Evolutionary conservation across 2,113 vertebrate genomes (phyloP).

Genomic region (Neogobius melanostomus): DNA sequence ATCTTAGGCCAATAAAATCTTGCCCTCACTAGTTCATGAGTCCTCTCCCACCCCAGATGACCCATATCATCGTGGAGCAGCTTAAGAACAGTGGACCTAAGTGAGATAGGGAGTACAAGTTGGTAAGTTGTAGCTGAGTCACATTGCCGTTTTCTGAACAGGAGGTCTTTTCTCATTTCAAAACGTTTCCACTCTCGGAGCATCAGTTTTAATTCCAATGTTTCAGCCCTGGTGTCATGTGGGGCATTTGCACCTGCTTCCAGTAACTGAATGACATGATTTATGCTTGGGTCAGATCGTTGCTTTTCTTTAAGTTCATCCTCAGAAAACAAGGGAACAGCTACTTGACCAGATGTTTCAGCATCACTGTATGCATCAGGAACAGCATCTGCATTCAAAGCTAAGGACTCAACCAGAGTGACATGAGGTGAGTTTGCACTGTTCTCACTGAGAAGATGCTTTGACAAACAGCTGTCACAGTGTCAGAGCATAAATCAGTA

Average conservation of each 20-base stretch:
- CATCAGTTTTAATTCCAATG: too few species aligned
- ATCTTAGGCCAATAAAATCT: background rate
- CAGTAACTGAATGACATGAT: too few species aligned
- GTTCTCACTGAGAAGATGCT: background rate
- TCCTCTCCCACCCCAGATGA: background rate
- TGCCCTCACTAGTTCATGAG: background rate
- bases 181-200: background rate
- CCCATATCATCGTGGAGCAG: background rate
- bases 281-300: background rate
- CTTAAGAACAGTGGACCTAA: background rate
- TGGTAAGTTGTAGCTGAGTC: background rate
- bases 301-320: background rate
- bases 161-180: background rate
- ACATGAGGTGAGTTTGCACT: too few species aligned
- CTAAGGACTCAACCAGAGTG: too few species aligned
- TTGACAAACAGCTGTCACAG: background rate
- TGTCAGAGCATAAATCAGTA: too few species aligned
- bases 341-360: too few species aligned
- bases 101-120: background rate
- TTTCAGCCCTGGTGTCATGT: too few species aligned
- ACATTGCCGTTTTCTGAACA: background rate
- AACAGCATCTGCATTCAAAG: too few species aligned
- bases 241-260: too few species aligned
- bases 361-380: too few species aligned
- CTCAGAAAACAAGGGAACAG: background rate